Evolutionary conservation across 2,113 vertebrate species (phyloP).

Genomic region (Lethenteron camtschaticum): DNA sequence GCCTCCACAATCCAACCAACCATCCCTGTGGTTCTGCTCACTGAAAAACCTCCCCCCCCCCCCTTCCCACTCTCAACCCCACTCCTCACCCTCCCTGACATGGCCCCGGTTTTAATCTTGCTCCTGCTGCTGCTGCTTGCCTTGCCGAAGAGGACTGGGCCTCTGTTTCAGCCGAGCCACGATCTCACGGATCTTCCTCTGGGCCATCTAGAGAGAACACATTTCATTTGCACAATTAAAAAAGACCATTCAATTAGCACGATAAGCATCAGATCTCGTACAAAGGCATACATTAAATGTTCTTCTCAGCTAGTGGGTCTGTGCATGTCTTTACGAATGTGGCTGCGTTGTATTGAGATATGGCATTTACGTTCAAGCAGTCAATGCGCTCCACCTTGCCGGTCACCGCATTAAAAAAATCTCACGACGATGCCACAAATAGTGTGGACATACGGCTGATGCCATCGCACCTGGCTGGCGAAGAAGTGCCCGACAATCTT

Average conservation of each 20-base stretch:
- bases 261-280: neutral
- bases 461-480: neutral
- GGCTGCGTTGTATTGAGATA: neutral
- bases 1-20: no score
- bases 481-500: constrained; percentile 3
- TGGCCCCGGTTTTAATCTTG: neutral
- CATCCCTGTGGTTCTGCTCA: no score
- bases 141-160: neutral
- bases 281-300: neutral
- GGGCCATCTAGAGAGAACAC: constrained; percentile 2
- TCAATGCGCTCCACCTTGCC: neutral
- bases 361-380: neutral
- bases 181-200: neutral
- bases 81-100: neutral
- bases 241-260: neutral
- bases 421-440: neutral
- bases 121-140: neutral
- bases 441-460: neutral
- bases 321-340: neutral
- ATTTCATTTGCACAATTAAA: neutral
- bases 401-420: neutral
- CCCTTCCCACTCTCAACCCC: neutral
- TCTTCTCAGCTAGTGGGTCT: neutral
- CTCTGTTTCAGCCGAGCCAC: neutral
- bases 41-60: no score